phyloP scores from a whole-genome alignment of 1,140 invertebrate genomes.

The Trachelipus rathkii region DNA sequence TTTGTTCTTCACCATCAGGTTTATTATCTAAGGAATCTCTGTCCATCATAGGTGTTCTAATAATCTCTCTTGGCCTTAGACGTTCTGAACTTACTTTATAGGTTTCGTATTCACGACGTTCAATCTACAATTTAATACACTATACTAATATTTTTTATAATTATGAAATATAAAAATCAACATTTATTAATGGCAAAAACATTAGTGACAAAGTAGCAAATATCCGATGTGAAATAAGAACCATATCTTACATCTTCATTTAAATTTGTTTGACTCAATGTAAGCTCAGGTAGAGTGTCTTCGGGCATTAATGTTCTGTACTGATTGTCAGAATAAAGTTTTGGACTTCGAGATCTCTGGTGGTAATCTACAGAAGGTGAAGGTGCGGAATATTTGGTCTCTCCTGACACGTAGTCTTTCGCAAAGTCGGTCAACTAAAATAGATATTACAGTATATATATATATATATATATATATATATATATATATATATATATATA shows the following conservation, averaged over 20 bases:
- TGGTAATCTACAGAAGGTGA: background rate
- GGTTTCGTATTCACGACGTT: too few relatives aligned
- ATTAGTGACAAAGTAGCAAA: too few relatives aligned
- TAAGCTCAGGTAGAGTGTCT: background rate
- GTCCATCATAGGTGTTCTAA: constrained; percentile 28
- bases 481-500: constrained; percentile 15
- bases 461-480: constrained; percentile 4
- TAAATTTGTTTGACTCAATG: background rate
- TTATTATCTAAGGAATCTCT: constrained; percentile 36
- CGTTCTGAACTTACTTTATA: background rate
- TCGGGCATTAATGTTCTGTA: background rate
- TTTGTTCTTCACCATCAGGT: constrained; percentile 43
- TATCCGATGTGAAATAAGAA: too few relatives aligned
- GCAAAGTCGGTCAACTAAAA: background rate
- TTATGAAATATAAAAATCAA: too few relatives aligned
- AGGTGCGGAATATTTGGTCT: background rate
- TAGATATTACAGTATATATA: background rate
- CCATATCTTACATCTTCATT: background rate
- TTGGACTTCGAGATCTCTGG: background rate
- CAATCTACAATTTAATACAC: too few relatives aligned
- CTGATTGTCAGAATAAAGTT: background rate
- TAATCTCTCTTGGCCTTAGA: constrained; percentile 18
- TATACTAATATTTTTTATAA: too few relatives aligned
- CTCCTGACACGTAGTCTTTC: background rate
- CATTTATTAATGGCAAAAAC: too few relatives aligned